These are phyloP conservation scores for Aphis craccivora DNA, from an alignment of 1,140 invertebrate species.

Conservation along the genomic window DNA sequence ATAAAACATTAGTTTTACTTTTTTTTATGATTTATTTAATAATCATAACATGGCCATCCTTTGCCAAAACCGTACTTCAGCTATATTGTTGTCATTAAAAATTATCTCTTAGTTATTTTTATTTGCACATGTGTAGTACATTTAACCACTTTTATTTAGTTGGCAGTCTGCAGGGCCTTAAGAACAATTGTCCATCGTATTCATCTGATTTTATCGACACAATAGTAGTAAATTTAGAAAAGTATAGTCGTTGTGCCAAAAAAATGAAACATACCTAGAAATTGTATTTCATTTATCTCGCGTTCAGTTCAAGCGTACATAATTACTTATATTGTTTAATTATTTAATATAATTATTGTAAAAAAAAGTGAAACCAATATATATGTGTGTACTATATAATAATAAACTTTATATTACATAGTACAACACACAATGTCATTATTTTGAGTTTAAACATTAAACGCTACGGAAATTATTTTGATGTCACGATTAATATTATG, in stretches of 20 bases:
- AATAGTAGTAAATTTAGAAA: constrained; percentile 37
- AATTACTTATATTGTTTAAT: neutral
- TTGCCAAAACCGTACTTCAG: neutral
- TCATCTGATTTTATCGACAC: constrained; percentile 26
- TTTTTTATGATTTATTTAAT: constrained; percentile 11
- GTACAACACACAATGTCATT: neutral
- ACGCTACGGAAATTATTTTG: neutral
- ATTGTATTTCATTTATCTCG: neutral
- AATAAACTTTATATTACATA: neutral
- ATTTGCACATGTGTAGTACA: constrained; percentile 16
- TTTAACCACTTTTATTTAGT: constrained; percentile 1
- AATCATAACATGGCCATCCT: constrained; percentile 1
- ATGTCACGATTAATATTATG: too few relatives aligned
- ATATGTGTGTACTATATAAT: neutral
- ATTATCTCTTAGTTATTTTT: constrained; percentile 36
- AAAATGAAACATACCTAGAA: neutral
- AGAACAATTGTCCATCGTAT: constrained; percentile 26
- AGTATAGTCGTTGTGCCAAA: neutral
- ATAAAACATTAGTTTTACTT: neutral
- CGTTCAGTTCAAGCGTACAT: neutral
- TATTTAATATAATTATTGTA: neutral
- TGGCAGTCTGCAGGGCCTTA: neutral
- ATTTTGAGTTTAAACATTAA: neutral
- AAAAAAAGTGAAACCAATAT: neutral
- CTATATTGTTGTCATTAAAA: constrained; percentile 23